Evolutionary conservation across 1,140 invertebrate species (phyloP).

Genomic region (Conus betulinus): DNA sequence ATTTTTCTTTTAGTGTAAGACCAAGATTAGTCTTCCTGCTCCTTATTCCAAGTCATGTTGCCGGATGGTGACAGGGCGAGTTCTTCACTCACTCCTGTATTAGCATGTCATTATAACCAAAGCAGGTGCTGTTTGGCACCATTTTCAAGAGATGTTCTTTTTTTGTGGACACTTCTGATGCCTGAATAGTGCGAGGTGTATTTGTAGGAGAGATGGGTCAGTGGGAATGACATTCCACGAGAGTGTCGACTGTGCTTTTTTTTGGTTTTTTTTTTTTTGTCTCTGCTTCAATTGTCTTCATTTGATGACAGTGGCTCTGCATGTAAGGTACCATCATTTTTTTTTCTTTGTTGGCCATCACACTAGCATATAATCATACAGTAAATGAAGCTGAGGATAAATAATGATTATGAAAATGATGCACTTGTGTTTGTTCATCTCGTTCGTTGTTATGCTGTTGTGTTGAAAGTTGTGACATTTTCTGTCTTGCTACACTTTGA

Average conservation of each 20-base stretch:
- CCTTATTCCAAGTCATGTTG: no score
- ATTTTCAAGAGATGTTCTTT: background rate
- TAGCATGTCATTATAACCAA: background rate
- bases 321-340: constrained; percentile 2
- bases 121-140: background rate
- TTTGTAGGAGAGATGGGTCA: background rate
- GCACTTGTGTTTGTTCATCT: no score
- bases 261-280: background rate
- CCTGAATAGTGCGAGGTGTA: background rate
- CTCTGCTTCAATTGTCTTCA: background rate
- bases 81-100: no score
- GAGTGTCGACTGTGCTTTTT: background rate
- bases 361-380: constrained; percentile 14
- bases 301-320: background rate
- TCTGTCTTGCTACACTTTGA: no score
- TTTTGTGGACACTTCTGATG: background rate
- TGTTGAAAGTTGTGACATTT: no score
- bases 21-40: no score
- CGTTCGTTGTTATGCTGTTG: no score
- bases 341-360: no score
- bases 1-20: no score
- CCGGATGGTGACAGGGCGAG: no score
- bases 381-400: constrained; percentile 18
- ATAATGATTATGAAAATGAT: constrained; percentile 1
- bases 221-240: constrained; percentile 17